Conservation (phyloP, 1,140 invertebrate genomes). For the Bicyclus anynana region DNA sequence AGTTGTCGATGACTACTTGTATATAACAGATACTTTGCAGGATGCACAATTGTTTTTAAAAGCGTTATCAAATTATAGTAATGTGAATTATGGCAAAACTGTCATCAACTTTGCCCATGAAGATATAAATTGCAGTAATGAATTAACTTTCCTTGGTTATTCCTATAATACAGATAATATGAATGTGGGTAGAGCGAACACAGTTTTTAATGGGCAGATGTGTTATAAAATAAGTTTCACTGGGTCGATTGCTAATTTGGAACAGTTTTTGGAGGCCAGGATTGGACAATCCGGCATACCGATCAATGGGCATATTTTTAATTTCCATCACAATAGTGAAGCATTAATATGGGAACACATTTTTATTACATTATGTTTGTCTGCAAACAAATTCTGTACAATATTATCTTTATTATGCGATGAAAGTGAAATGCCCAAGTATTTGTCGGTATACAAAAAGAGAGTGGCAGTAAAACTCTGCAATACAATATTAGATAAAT, state of each 20-base stretch:
- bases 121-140: conserved; percentile 40
- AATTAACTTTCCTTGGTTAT: conserved; percentile 66
- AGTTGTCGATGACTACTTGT: conserved; percentile 74
- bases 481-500: conserved; percentile 55
- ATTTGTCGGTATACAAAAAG: conserved; percentile 63
- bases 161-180: conserved; percentile 57
- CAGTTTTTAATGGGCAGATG: conserved; percentile 62
- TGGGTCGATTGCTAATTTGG: conserved; percentile 41
- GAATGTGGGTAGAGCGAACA: conserved; percentile 56
- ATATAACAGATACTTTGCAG: conserved; percentile 59
- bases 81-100: conserved; percentile 69
- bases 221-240: conserved; percentile 72
- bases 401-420: conserved; percentile 59
- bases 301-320: conserved; percentile 63
- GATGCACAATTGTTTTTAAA: conserved; percentile 59
- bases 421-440: conserved; percentile 43
- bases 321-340: conserved; percentile 59
- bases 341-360: conserved; percentile 61
- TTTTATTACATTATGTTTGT: conserved; percentile 65
- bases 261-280: conserved; percentile 61
- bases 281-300: conserved; percentile 68
- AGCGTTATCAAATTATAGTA: conserved; percentile 56
- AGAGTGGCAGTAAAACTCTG: conserved; percentile 63
- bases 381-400: conserved; percentile 74
- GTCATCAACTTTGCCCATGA: conserved; percentile 59